phyloP scores from a whole-genome alignment of 2,888 invertebrate genomes.

The Oasisia sp. region DNA sequence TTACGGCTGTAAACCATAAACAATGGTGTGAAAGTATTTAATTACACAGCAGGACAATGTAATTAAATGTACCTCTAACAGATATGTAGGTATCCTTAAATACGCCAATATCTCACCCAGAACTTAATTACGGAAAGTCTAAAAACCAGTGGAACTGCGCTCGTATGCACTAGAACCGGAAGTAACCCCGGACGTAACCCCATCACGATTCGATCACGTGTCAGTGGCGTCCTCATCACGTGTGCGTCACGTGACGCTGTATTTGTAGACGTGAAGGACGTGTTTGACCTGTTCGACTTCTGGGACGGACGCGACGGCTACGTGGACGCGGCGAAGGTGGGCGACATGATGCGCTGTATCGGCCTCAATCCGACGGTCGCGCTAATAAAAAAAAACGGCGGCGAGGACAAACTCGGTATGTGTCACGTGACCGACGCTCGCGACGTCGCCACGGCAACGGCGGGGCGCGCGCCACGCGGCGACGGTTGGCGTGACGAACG shows the following conservation, averaged over 20 bases:
- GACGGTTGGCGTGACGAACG: slow-evolving; percentile 3
- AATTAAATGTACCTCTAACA: too few relatives aligned
- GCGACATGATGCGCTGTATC: slow-evolving; percentile 48
- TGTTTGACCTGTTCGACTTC: slow-evolving; percentile 56
- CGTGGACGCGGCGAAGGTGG: slow-evolving; percentile 51
- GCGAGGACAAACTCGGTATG: slow-evolving; percentile 43
- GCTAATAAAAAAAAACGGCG: slow-evolving; percentile 41
- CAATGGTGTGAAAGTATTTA: too few relatives aligned
- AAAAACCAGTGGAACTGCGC: background rate
- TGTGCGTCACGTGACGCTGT: slow-evolving; percentile 23
- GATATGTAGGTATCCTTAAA: too few relatives aligned
- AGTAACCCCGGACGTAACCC: background rate
- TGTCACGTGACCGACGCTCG: background rate
- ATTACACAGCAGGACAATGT: too few relatives aligned
- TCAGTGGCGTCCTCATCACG: background rate
- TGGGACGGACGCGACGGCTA: slow-evolving; percentile 56
- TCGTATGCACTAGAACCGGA: background rate
- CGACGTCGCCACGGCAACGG: background rate
- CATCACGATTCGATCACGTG: background rate
- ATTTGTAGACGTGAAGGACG: slow-evolving; percentile 48
- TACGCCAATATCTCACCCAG: too few relatives aligned
- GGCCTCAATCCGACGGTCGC: slow-evolving; percentile 51
- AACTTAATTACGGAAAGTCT: background rate
- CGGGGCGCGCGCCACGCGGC: background rate
- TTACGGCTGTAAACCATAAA: too few relatives aligned